Evolutionary conservation across 2,888 invertebrate genomes (phyloP).

Genomic region (Anthrax anthrax): DNA sequence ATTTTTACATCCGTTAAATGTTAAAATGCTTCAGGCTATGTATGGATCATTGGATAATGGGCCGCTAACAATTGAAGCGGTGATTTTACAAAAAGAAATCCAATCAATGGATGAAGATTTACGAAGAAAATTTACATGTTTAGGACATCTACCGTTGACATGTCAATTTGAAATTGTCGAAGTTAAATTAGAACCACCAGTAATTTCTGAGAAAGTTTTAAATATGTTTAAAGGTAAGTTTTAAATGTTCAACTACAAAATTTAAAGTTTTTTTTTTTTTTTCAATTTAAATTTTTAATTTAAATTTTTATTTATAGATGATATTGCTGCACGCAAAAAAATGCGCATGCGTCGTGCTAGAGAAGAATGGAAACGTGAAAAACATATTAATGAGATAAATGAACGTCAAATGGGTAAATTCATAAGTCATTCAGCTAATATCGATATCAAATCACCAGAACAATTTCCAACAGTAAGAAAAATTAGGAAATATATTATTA

Average conservation of each 20-base stretch:
- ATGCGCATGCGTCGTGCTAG: conserved; percentile 54
- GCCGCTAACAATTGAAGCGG: conserved; percentile 58
- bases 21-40: conserved; percentile 72
- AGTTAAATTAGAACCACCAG: conserved; percentile 59
- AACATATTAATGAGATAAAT: conserved; percentile 57
- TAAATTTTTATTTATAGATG: conserved; percentile 39
- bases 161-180: conserved; percentile 86
- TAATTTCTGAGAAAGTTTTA: conserved; percentile 53
- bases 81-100: conserved; percentile 75
- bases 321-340: conserved; percentile 55
- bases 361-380: conserved; percentile 68
- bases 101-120: conserved; percentile 73
- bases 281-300: background rate
- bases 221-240: conserved; percentile 50
- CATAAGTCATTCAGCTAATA: conserved; percentile 43
- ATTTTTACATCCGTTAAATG: conserved; percentile 80
- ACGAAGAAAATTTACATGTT: conserved; percentile 56
- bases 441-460: conserved; percentile 41
- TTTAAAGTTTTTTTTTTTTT: background rate
- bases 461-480: conserved; percentile 40
- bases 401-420: conserved; percentile 55
- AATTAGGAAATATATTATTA: background rate
- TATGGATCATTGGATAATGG: conserved; percentile 70
- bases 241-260: background rate
- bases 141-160: conserved; percentile 78